Conservation (phyloP, 64 coral and sea anemone genomes). For the Catalaphyllia jardinei region DNA sequence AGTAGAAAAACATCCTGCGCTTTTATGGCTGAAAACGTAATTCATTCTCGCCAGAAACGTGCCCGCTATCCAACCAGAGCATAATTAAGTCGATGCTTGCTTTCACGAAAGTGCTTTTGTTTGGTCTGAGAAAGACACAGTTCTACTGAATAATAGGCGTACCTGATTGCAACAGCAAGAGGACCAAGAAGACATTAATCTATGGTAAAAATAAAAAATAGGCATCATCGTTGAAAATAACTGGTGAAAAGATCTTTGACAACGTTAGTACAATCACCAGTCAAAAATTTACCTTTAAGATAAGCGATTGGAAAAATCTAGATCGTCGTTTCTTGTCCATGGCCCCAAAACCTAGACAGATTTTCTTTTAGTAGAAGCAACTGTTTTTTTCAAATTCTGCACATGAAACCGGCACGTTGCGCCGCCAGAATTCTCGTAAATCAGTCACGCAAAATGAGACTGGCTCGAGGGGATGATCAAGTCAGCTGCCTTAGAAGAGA, state of each 20-base stretch:
- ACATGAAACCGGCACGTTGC: too few species aligned
- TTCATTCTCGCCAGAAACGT: neutral
- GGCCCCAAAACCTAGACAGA: neutral
- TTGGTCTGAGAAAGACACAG: neutral
- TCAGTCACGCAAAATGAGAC: neutral
- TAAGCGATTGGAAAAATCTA: neutral
- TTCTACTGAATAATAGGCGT: neutral
- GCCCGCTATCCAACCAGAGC: neutral
- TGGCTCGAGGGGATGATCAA: neutral
- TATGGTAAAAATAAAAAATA: neutral
- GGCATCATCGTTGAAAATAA: neutral
- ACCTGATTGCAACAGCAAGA: slow-evolving; percentile 12
- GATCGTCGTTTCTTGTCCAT: neutral
- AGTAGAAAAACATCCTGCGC: neutral
- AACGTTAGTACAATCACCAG: neutral
- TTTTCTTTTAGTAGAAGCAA: neutral
- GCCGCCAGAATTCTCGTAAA: neutral
- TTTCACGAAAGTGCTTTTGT: neutral
- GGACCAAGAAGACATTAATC: neutral
- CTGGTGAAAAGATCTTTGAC: neutral
- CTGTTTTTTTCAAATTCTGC: neutral
- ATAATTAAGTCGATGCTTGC: neutral
- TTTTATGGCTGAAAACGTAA: neutral
- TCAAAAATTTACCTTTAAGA: slow-evolving; percentile 14
- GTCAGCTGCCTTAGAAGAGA: slow-evolving; percentile 4